Evolutionary conservation across 2,113 vertebrate genomes (phyloP).

Genomic region (Plecturocebus donacophilus): DNA sequence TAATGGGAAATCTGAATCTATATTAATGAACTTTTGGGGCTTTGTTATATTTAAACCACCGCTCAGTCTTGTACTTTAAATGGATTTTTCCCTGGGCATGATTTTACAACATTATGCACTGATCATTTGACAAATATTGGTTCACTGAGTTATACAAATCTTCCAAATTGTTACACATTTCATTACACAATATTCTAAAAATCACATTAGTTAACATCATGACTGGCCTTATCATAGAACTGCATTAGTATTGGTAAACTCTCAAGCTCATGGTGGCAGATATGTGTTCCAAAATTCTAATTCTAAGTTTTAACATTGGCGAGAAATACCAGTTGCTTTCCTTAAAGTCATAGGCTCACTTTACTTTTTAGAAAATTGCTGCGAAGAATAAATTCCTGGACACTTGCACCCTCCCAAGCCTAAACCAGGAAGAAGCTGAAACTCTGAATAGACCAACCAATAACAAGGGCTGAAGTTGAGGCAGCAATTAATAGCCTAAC

Average conservation of each 20-base stretch:
- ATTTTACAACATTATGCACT: slow-evolving; percentile 41
- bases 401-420: too few relatives aligned
- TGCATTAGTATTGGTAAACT: neutral
- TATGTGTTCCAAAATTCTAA: slow-evolving; percentile 32
- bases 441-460: too few relatives aligned
- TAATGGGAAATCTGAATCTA: neutral
- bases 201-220: slow-evolving; percentile 8
- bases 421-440: too few relatives aligned
- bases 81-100: neutral
- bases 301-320: slow-evolving; percentile 45
- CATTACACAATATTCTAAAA: slow-evolving; percentile 17
- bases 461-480: too few relatives aligned
- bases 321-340: slow-evolving; percentile 32
- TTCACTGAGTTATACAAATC: slow-evolving; percentile 4
- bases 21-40: neutral
- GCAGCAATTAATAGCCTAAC: too few relatives aligned
- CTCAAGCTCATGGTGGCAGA: slow-evolving; percentile 27
- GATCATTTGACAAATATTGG: slow-evolving; percentile 44
- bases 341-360: slow-evolving; percentile 45
- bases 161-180: slow-evolving; percentile 28
- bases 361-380: slow-evolving; percentile 30
- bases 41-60: slow-evolving; percentile 44
- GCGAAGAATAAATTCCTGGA: too few relatives aligned
- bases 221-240: slow-evolving; percentile 21
- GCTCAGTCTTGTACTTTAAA: slow-evolving; percentile 20